Evolutionary conservation across 1,140 invertebrate species (phyloP).

Genomic region (Onthophagus taurus): DNA sequence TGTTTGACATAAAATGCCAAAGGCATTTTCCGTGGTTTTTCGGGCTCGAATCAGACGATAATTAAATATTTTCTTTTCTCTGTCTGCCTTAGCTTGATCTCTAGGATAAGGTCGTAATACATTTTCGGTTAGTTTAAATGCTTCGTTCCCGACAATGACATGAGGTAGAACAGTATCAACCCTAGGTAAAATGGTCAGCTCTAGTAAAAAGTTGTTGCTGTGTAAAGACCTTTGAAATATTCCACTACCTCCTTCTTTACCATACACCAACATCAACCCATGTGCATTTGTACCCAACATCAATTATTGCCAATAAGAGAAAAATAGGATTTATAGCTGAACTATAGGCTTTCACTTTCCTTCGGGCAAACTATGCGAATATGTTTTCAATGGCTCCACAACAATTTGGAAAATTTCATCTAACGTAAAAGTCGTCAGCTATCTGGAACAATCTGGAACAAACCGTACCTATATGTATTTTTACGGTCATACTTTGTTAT

Average conservation of each 20-base stretch:
- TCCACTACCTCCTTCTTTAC: conserved; percentile 32
- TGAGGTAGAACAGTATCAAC: conserved; percentile 18
- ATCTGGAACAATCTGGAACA: too few species aligned
- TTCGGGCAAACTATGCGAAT: conserved; percentile 27
- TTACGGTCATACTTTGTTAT: not conserved
- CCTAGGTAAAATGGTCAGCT: not conserved
- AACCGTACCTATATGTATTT: too few species aligned
- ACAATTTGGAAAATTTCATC: too few species aligned
- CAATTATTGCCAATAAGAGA: conserved; percentile 34
- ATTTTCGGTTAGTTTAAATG: too few species aligned
- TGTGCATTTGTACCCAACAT: conserved; percentile 34
- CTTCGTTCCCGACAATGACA: conserved; percentile 31
- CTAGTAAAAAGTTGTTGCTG: conserved; percentile 1
- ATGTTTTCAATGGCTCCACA: conserved; percentile 33
- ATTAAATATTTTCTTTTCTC: conserved; percentile 31
- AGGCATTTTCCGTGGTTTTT: too few species aligned
- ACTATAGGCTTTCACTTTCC: conserved; percentile 31
- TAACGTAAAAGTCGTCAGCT: too few species aligned
- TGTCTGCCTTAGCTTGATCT: conserved; percentile 18
- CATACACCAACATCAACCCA: conserved; percentile 36
- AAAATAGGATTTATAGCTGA: not conserved
- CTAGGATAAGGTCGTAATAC: conserved; percentile 30
- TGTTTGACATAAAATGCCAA: too few species aligned
- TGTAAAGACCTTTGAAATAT: conserved; percentile 24
- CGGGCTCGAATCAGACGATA: too few species aligned